phyloP scores from a whole-genome alignment of 2,797 vertebrate species.

The Lindbergichthys nudifrons region DNA sequence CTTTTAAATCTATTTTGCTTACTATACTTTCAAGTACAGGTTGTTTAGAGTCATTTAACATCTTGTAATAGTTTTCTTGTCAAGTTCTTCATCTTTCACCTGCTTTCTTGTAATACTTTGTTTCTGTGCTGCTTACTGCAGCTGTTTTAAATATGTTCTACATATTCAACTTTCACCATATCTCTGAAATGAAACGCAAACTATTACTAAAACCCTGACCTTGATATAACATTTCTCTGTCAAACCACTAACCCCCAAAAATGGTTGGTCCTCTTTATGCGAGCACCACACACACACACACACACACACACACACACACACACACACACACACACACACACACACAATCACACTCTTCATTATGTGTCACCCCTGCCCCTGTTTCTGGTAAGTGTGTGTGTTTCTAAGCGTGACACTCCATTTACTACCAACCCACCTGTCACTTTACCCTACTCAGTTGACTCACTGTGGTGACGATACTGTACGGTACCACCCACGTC shows the following conservation, averaged over 20 bases:
- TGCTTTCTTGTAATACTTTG: background rate
- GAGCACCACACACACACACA: conserved; percentile 35
- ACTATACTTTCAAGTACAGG: background rate
- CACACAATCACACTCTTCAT: conserved; percentile 20
- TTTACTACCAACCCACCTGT: conserved; percentile 80
- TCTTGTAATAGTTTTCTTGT: no score
- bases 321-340: conserved; percentile 15
- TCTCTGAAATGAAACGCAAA: background rate
- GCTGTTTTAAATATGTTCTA: background rate
- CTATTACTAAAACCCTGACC: conserved; percentile 22
- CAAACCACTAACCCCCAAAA: conserved; percentile 60
- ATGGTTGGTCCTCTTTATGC: no score
- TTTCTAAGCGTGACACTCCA: conserved; percentile 62
- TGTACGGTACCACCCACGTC: conserved; percentile 42
- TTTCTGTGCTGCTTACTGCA: background rate
- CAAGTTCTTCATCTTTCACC: no score
- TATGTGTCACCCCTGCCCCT: conserved; percentile 69
- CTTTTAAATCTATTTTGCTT: background rate
- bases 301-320: conserved; percentile 23
- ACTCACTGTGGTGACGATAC: conserved; percentile 72
- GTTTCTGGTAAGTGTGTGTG: conserved; percentile 77
- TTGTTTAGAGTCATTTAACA: background rate
- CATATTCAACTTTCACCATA: background rate
- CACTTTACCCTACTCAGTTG: conserved; percentile 71
- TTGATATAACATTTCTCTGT: conserved; percentile 35